A percentile compares a stretch with the other conserved stretches of the same genome.
These are phyloP conservation scores for Xestia ashworthii DNA, from an alignment of 2,888 invertebrate genomes.

Conservation along the genomic window DNA sequence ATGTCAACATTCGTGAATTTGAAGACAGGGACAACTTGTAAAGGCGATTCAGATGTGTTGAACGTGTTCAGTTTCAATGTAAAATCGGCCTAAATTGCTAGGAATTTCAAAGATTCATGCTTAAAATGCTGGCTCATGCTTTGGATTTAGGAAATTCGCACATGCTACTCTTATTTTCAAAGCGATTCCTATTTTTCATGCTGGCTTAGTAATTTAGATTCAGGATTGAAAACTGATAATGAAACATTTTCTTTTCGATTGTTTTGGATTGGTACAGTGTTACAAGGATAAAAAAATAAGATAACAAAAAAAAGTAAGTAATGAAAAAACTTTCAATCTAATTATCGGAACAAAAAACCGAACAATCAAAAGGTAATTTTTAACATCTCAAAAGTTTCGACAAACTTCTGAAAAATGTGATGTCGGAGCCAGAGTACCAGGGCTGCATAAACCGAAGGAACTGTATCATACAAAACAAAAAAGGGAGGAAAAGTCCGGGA, in stretches of 20 bases:
- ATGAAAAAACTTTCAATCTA: constrained; percentile 1
- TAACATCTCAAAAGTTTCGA: constrained; percentile 11
- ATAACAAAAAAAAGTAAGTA: not conserved
- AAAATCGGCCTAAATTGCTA: constrained; percentile 19
- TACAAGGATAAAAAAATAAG: not conserved
- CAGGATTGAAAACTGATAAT: not conserved
- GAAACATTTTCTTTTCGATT: not conserved
- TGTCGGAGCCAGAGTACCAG: constrained; percentile 35
- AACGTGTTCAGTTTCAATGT: not conserved
- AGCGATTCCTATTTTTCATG: constrained; percentile 52
- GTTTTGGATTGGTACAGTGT: not conserved
- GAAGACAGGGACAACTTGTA: not conserved
- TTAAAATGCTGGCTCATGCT: constrained; percentile 57
- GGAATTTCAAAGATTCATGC: constrained; percentile 56
- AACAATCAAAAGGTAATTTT: not conserved
- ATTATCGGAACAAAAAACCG: not conserved
- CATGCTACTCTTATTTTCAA: constrained; percentile 60
- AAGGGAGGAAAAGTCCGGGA: constrained; percentile 20
- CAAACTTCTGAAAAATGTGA: constrained; percentile 12
- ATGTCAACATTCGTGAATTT: not conserved
- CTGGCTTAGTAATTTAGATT: constrained; percentile 16
- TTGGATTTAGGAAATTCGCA: constrained; percentile 36
- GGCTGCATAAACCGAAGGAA: constrained; percentile 26
- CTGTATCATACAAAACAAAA: constrained; percentile 19
- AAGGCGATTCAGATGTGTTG: no score